Evolutionary conservation across 2,888 invertebrate species (phyloP).

Genomic region (Eutolmus rufibarbis): DNA sequence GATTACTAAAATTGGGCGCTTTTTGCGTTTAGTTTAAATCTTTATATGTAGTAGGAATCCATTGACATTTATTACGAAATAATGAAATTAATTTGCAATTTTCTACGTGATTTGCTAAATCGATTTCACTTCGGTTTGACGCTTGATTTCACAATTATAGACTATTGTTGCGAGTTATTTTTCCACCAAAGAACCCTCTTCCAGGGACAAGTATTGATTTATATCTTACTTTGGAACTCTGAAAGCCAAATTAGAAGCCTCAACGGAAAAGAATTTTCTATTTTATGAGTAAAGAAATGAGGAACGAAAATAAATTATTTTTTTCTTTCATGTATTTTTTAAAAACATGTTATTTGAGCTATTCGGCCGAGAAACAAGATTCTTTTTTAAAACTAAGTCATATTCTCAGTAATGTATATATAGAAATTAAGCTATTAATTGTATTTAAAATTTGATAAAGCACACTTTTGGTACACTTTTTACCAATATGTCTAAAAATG

Average conservation of each 20-base stretch:
- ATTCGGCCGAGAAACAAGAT: not conserved
- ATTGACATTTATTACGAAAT: not conserved
- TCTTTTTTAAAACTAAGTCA: too few relatives aligned
- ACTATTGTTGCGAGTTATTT: not conserved
- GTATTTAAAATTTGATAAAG: too few relatives aligned
- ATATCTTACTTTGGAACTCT: not conserved
- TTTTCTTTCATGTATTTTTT: not conserved
- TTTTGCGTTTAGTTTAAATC: not conserved
- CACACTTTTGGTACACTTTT: too few relatives aligned
- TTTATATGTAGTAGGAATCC: not conserved
- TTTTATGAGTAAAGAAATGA: not conserved
- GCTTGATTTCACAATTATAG: not conserved
- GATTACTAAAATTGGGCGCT: not conserved
- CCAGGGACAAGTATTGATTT: not conserved
- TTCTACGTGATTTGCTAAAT: not conserved
- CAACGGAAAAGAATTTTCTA: not conserved
- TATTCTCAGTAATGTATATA: too few relatives aligned
- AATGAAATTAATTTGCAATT: not conserved
- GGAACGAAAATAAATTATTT: not conserved
- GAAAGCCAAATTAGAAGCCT: not conserved
- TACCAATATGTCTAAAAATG: too few relatives aligned
- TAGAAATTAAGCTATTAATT: too few relatives aligned
- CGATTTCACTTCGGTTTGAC: not conserved
- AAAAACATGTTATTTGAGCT: not conserved
- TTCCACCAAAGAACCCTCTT: not conserved